Evolutionary conservation across 2,888 invertebrate genomes (phyloP), one percentile per base, ranked within the genome.

Genomic region (Boloria euphrosyne): DNA sequence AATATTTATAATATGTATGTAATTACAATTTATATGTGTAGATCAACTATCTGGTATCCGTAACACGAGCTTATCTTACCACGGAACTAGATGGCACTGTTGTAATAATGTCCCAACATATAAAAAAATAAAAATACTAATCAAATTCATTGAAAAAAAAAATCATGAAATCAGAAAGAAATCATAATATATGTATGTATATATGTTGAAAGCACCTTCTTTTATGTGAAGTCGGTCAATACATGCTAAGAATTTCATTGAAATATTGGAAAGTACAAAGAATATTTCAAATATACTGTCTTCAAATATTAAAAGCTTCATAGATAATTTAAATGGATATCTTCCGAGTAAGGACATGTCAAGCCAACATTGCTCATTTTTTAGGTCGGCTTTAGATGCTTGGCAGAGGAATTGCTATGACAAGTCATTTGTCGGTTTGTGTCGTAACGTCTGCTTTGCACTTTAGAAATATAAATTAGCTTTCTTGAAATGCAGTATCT

Each of bases 351-450:
- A 59, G 31, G 57, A 44, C 57, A 47, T 38, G 64, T 52, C 58
- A 51, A 65, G 51, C 46, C 64, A 58, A 62, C 68, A 51, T 38
- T 49, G 17, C 47, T 62, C 50, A 64, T 66, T 69, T 69, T 69
- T 69, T 69, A 67, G 67, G 67, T 67, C 69, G 61, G 31, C 44
- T 59, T 57, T 57, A 61, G 62, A 46, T 61, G 67, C 54, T 64
- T 69, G 69, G 69, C 69, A 67, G 47, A 50, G 53, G 62, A 67
- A 57, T 51, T 18, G 66, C 66, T 61, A 43, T 64, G 67, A 63
- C 63, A 67, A 31, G 49, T 58, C 50, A 57, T 66, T 57, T 57
- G 65, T 65, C 60, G 38, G 67, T 67, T 22, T 58, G 53, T 53
- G 59, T 60, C 54, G 50, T 54, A 49, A 50, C 53, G 46, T 53